Evolutionary conservation across 2,797 vertebrate genomes (phyloP).

Genomic region (Telmatherina bonti): DNA sequence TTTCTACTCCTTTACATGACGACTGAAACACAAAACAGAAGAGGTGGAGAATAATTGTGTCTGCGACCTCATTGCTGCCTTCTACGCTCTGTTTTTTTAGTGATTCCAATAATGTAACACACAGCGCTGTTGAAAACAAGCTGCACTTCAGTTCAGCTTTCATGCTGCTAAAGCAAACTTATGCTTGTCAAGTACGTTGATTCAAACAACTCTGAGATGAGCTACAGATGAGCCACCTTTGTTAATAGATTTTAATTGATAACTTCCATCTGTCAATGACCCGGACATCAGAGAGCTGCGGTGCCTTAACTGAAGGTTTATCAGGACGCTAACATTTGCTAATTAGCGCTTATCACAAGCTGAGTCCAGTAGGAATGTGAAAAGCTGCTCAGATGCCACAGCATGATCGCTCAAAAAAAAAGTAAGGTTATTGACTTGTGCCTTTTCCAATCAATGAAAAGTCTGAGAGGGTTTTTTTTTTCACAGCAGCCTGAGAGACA

Average conservation of each 20-base stretch:
- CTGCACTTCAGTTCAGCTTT: not conserved
- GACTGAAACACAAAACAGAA: not conserved
- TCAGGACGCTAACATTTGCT: not conserved
- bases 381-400: not conserved
- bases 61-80: not conserved
- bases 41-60: not conserved
- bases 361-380: not conserved
- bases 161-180: slow-evolving; percentile 13
- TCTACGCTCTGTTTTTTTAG: not conserved
- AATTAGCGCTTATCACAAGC: not conserved
- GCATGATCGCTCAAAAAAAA: not conserved
- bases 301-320: not conserved
- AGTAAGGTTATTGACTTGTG: not conserved
- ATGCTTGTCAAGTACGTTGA: slow-evolving; percentile 2
- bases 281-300: not conserved
- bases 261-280: not conserved
- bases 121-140: slow-evolving; percentile 4
- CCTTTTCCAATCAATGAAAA: not conserved
- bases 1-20: too few relatives aligned
- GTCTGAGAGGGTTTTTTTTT: not conserved
- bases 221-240: not conserved
- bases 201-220: not conserved
- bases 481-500: not conserved
- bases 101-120: slow-evolving; percentile 13
- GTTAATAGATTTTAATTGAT: not conserved